Percentiles rank a stretch among this genome's conserved stretches.
phyloP scores from a whole-genome alignment of 2,797 vertebrate genomes.

The Smutsia temminckii region DNA sequence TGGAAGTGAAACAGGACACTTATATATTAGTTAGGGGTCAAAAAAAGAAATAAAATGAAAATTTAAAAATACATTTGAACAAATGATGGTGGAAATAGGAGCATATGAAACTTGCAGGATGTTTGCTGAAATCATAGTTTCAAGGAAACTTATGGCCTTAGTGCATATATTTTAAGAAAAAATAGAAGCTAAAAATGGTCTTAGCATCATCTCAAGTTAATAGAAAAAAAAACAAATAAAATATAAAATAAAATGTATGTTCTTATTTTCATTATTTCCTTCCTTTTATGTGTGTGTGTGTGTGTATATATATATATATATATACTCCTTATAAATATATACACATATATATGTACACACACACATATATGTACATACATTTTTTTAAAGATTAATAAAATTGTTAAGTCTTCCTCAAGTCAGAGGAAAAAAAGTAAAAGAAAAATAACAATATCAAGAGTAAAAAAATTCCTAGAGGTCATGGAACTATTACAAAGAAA shows the following conservation, averaged over 20 bases:
- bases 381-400: slow-evolving; percentile 3
- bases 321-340: no score
- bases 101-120: background rate
- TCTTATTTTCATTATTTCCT: background rate
- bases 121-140: background rate
- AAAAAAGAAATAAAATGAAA: background rate
- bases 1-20: background rate
- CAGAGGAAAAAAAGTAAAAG: background rate
- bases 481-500: background rate
- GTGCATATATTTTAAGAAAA: background rate
- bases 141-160: background rate
- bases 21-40: background rate
- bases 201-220: background rate
- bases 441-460: background rate
- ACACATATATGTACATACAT: background rate
- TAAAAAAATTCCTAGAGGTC: background rate
- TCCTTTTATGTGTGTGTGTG: background rate
- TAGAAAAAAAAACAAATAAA: slow-evolving; percentile 1
- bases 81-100: background rate
- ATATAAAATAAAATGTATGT: background rate
- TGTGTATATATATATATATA: background rate
- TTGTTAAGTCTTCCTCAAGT: background rate
- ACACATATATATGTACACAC: background rate
- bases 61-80: background rate
- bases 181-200: background rate